A percentile compares a stretch with the other conserved stretches of the same genome.
Conservation (phyloP, 2,797 vertebrate species). For the Protonibea diacanthus region DNA sequence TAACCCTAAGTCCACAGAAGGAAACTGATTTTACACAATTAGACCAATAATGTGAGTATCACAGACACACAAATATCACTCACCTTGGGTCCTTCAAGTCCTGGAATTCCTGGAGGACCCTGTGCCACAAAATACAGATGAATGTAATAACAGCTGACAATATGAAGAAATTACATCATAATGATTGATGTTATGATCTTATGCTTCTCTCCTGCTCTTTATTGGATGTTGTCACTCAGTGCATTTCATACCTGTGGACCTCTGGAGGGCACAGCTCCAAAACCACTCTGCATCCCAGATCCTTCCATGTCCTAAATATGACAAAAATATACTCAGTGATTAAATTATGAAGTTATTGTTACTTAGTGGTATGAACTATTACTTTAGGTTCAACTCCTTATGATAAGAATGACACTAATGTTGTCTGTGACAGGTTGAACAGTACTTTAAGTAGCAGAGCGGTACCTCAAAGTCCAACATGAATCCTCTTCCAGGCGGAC, state of each 20-base stretch:
- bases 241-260: constrained; percentile 82
- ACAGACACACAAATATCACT: not conserved
- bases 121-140: constrained; percentile 32
- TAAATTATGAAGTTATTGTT: not conserved
- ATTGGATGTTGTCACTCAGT: too few relatives aligned
- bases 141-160: fast-evolving
- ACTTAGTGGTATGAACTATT: too few relatives aligned
- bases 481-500: constrained; percentile 72
- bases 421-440: not conserved
- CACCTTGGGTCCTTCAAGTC: constrained; percentile 85
- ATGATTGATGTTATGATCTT: not conserved
- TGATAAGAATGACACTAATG: not conserved
- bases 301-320: constrained; percentile 89
- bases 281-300: constrained; percentile 79
- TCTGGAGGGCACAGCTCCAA: constrained; percentile 70
- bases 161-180: not conserved
- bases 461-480: constrained; percentile 87
- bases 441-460: fast-evolving
- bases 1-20: not conserved
- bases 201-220: too few relatives aligned
- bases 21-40: not conserved
- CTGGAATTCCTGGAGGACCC: constrained; percentile 81
- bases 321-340: not conserved
- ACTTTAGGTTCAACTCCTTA: not conserved
- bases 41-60: not conserved